These are phyloP conservation scores for Zhuqinia jingwanae DNA, from an alignment of 2,888 invertebrate genomes.

Conservation along the genomic window DNA sequence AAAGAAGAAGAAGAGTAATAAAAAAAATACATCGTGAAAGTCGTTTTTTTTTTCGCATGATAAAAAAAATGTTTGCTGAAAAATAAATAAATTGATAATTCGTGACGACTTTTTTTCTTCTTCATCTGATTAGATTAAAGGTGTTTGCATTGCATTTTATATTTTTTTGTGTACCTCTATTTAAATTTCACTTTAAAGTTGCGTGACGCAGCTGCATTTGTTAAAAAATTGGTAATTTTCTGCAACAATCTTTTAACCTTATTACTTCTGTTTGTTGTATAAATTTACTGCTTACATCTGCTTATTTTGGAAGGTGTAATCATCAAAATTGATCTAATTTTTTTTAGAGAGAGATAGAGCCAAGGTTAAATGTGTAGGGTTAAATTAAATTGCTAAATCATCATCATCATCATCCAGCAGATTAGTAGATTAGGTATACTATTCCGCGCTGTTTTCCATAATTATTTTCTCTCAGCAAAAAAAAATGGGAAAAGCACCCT, in stretches of 20 bases:
- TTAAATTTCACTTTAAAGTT: background rate
- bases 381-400: conserved; percentile 57
- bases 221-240: conserved; percentile 23
- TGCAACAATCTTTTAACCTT: conserved; percentile 22
- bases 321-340: too few relatives aligned
- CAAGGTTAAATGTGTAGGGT: conserved; percentile 31
- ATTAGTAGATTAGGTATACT: conserved; percentile 5
- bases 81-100: conserved; percentile 58
- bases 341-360: too few relatives aligned
- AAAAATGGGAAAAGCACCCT: conserved; percentile 56
- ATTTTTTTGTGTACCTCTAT: too few relatives aligned
- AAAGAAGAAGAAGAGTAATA: background rate
- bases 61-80: conserved; percentile 14
- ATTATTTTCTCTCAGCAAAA: conserved; percentile 43
- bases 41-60: background rate
- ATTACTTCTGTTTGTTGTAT: conserved; percentile 24
- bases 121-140: conserved; percentile 13
- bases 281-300: conserved; percentile 34
- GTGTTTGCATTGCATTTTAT: conserved; percentile 41
- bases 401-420: conserved; percentile 3
- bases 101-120: conserved; percentile 46
- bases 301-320: background rate
- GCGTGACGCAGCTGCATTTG: conserved; percentile 65
- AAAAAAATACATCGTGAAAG: background rate
- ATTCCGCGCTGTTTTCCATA: background rate